Evolutionary conservation across 2,797 vertebrate species (phyloP).

Genomic region (Chaetophractus vellerosus): DNA sequence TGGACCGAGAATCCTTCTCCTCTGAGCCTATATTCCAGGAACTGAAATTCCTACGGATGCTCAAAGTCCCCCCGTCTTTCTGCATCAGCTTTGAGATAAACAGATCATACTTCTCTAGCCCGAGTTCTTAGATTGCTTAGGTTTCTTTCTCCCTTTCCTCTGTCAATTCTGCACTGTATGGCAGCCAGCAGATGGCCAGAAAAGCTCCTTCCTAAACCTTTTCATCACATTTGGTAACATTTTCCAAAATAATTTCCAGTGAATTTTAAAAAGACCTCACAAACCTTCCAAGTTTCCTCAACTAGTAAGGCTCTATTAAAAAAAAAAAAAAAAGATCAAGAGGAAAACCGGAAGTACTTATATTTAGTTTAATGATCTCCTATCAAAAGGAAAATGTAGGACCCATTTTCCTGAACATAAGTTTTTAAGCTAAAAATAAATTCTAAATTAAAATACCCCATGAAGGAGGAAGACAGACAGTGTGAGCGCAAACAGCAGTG

Average conservation of each 20-base stretch:
- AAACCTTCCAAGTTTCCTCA: constrained; percentile 59
- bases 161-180: neutral
- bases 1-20: neutral
- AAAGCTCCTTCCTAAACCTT: constrained; percentile 50
- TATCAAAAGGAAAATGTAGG: constrained; percentile 60
- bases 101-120: neutral
- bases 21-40: neutral
- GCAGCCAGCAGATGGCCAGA: neutral
- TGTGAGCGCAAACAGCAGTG: constrained; percentile 20
- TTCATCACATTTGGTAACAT: neutral
- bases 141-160: neutral
- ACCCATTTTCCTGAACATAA: constrained; percentile 30
- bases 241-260: constrained; percentile 63
- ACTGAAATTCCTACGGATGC: neutral
- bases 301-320: neutral
- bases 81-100: neutral
- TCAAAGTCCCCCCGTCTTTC: neutral
- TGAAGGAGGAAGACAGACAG: constrained; percentile 22
- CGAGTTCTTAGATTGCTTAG: neutral
- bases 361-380: constrained; percentile 39
- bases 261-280: constrained; percentile 45
- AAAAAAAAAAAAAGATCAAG: constrained; percentile 32
- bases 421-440: constrained; percentile 71
- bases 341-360: constrained; percentile 48
- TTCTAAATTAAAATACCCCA: constrained; percentile 47